A percentile compares a stretch with the other conserved stretches of the same genome.
Evolutionary conservation across 2,888 invertebrate species (phyloP).

Genomic region (Galerucella calmariensis): DNA sequence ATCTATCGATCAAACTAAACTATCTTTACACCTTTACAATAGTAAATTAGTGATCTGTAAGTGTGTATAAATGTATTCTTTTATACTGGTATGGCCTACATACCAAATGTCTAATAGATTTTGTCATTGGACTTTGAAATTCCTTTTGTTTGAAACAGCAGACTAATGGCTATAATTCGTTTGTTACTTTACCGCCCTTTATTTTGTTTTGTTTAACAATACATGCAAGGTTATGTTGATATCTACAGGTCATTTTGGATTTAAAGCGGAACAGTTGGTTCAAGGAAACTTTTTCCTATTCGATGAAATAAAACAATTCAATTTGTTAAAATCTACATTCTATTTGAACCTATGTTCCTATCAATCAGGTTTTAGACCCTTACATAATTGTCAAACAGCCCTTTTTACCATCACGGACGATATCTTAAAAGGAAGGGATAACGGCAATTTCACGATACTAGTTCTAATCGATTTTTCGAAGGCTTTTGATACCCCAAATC

Average conservation of each 20-base stretch:
- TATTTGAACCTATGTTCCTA: too few species aligned
- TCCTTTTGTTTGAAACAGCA: constrained; percentile 32
- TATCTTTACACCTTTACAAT: constrained; percentile 34
- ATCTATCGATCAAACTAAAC: constrained; percentile 26
- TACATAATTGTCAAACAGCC: too few species aligned
- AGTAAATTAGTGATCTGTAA: constrained; percentile 35
- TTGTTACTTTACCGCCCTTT: constrained; percentile 26
- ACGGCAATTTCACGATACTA: too few species aligned
- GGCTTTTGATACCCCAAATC: not conserved
- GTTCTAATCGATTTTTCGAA: too few species aligned
- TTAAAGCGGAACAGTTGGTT: not conserved
- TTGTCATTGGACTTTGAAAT: constrained; percentile 35
- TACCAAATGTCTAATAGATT: constrained; percentile 25
- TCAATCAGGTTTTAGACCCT: too few species aligned
- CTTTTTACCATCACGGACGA: too few species aligned
- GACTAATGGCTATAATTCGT: constrained; percentile 10
- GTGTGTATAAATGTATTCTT: constrained; percentile 30
- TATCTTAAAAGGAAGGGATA: too few species aligned
- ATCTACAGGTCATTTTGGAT: not conserved
- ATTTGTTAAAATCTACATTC: not conserved
- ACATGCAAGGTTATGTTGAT: not conserved
- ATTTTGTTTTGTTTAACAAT: constrained; percentile 13
- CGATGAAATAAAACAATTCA: too few species aligned
- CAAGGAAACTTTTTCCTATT: not conserved
- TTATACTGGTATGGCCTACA: constrained; percentile 28